Conservation (phyloP, 2,113 vertebrate genomes). For the Pomatostomus ruficeps region DNA sequence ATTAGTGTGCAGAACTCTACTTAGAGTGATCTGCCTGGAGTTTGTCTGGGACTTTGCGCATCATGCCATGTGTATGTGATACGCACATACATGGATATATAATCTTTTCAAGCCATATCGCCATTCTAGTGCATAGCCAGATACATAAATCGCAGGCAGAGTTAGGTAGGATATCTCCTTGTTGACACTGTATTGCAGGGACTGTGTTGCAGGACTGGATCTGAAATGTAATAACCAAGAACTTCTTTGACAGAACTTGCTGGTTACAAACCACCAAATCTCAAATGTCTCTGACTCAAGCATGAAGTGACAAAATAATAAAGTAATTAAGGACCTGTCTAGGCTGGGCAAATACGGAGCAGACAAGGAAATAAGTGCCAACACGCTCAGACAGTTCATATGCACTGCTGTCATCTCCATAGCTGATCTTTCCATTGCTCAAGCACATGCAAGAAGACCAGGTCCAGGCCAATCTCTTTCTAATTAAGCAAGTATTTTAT, state of each 20-base stretch:
- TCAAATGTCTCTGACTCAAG: background rate
- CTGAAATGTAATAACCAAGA: background rate
- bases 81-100: accelerated
- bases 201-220: background rate
- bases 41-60: background rate
- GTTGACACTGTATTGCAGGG: background rate
- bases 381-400: background rate
- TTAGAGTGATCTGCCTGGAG: background rate
- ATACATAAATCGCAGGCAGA: background rate
- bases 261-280: background rate
- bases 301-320: background rate
- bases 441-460: background rate
- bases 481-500: background rate
- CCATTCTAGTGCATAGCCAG: background rate
- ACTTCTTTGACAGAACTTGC: background rate
- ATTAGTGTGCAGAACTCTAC: background rate
- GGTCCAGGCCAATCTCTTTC: background rate
- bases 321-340: background rate
- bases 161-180: background rate
- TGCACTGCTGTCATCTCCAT: background rate
- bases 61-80: too few species aligned
- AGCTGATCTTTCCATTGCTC: background rate
- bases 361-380: background rate
- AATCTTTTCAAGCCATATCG: background rate
- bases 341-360: background rate